A percentile compares a stretch with the other conserved stretches of the same genome.
These are phyloP conservation scores for Nannobrachium achirus DNA, from an alignment of 2,113 vertebrate genomes.

Conservation along the genomic window DNA sequence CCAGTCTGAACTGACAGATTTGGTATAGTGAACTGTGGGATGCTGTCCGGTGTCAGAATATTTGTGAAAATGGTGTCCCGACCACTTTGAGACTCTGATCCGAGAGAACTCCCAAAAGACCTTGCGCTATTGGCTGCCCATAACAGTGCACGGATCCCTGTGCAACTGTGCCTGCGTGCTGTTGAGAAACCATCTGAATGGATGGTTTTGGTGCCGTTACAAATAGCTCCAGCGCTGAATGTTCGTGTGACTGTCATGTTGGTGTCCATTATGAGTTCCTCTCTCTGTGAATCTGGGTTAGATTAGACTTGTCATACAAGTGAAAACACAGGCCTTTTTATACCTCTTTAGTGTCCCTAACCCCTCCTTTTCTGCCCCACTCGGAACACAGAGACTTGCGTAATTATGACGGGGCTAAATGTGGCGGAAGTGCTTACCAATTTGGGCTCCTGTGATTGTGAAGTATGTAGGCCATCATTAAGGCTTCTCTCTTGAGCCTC, in stretches of 20 bases:
- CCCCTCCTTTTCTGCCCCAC: slow-evolving; percentile 5
- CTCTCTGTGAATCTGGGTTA: neutral
- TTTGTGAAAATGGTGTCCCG: slow-evolving; percentile 65
- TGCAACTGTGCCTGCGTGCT: slow-evolving; percentile 64
- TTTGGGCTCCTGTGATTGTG: slow-evolving; percentile 37
- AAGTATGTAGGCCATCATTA: slow-evolving; percentile 33
- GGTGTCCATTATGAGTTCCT: slow-evolving; percentile 50
- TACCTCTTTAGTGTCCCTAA: slow-evolving; percentile 19
- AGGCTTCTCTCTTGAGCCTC: slow-evolving; percentile 24
- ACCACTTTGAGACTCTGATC: slow-evolving; percentile 59
- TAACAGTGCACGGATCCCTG: slow-evolving; percentile 60
- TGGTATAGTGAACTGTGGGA: slow-evolving; percentile 82
- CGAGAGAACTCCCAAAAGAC: slow-evolving; percentile 59
- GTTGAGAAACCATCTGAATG: slow-evolving; percentile 37
- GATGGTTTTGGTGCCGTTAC: slow-evolving; percentile 26
- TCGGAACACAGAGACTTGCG: slow-evolving; percentile 37
- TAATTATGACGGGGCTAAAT: slow-evolving; percentile 49
- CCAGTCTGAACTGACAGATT: slow-evolving; percentile 61
- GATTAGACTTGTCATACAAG: neutral
- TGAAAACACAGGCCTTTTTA: slow-evolving; percentile 47
- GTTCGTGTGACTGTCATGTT: slow-evolving; percentile 62
- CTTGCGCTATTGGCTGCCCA: slow-evolving; percentile 59
- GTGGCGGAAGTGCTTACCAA: slow-evolving; percentile 58
- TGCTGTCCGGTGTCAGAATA: slow-evolving; percentile 76
- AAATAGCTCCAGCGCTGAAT: slow-evolving; percentile 59